Base-by-base conservation (phyloP, 2,888 invertebrate species). In the Aleiodes alternator region DNA sequence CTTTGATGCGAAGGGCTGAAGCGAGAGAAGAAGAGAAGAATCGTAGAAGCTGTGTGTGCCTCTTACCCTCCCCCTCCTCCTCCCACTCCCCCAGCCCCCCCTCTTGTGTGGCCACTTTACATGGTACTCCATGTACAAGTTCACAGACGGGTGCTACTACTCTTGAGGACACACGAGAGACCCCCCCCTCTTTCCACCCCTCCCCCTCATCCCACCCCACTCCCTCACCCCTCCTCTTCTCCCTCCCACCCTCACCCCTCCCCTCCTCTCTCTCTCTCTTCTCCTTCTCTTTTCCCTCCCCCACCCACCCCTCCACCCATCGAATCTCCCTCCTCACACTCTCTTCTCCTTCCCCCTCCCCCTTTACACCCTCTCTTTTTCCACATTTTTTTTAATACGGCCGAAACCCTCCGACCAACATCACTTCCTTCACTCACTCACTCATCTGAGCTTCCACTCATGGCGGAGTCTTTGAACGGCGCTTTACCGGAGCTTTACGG, bases 61-160 rank as follows among this genome's bases (percentile, higher is more conserved):
- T 9, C 34, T 34, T 34, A 4, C 6, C 34, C 34, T 6, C 4
- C 34, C 34, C 34, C 34, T 4, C 3, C 23, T 2, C 2, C 23
- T 2, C 23, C 23, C 34, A 1, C 34, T 4, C 3, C 23, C 23
- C 2, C 23, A 1, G 1, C 23, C 34, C 4, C 34, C 34, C 34
- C 34, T 6, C 6, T 34, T 34, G 0, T 34, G 34, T 34, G 3
- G 77, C 82, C 83, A 83, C 84, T 85, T 82, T 82, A 79, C 80
- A 76, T 73, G 80, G 79, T 80, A 84, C 83, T 84, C 78, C 43
- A 2, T 57, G 16, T 34, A 38, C 68, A 68, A 57, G 61, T 72
- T 57, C 64, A 75, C 71, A 72, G 68, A 76, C 68, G 69, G 51
- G 55, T 16, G 38, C 51, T 31, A 38, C 43, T 50, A 71, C 50